phyloP scores from a whole-genome alignment of 2,797 vertebrate species.

The Mus minutoides region DNA sequence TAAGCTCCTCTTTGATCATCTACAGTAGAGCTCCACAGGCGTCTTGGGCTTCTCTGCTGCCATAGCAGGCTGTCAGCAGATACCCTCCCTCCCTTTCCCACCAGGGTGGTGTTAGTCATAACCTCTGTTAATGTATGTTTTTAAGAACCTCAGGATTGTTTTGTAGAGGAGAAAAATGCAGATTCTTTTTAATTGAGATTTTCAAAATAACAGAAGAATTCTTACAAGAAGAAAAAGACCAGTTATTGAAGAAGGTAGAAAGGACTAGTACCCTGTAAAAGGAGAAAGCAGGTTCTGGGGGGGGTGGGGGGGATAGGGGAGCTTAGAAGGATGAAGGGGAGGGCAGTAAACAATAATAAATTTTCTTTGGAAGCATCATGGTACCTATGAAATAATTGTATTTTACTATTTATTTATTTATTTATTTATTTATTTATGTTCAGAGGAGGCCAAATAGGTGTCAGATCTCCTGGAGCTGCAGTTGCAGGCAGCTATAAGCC shows the following conservation, averaged over 20 bases:
- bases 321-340: background rate
- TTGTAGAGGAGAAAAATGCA: background rate
- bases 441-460: background rate
- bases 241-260: background rate
- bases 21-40: background rate
- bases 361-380: background rate
- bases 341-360: background rate
- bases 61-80: background rate
- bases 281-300: background rate
- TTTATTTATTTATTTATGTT: background rate
- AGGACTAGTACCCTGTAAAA: background rate
- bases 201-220: background rate
- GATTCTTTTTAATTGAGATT: background rate
- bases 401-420: background rate
- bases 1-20: background rate
- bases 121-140: background rate
- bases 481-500: background rate
- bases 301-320: background rate
- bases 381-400: background rate
- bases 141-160: background rate
- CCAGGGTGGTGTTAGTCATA: background rate
- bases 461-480: background rate
- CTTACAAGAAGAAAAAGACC: background rate
- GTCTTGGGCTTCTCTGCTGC: background rate
- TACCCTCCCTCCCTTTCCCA: background rate